Evolutionary conservation across 2,113 vertebrate species (phyloP), one percentile per base, ranked within the genome.

Genomic region (Corythoichthys haematopterus): DNA sequence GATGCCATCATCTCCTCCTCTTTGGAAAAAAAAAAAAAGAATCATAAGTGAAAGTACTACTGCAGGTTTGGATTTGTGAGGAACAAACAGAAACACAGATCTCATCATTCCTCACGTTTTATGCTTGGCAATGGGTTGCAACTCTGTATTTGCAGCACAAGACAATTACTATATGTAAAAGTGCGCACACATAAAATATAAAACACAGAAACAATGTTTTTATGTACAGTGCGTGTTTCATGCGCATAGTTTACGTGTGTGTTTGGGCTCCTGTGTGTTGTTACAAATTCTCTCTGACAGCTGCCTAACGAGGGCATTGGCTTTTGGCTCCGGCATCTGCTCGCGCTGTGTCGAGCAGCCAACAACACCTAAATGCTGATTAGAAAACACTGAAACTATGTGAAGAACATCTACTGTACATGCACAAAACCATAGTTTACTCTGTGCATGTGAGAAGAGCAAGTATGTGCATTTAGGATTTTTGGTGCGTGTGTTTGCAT

Each of bases 201-300:
- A 56, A 40, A 64, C 43, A 72, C 36, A 67, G 45, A 64, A 47
- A 64, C 40, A 40, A 69, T 69, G 50, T n/a, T 61, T 68, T 65
- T 72, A 52, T 38, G 65, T 46, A 14, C 12, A 5, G 40, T 43
- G 20, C 40, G 15, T 48, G 58, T n/a, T 9, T n/a, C 28, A 56
- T 4, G 12, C 13, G 7, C 12, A 2, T 56, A 11, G 4, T 56
- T 36, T 61, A n/a, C 70, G 64, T 76, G 67, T 55, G 50, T 68
- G 57, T 75, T 58, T 79, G 69, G 72, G 80, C 80, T 89, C 80
- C 83, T 73, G 68, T 87, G 84, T 80, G 70, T 71, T 82, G 86
- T 85, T 88, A 91, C 86, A 90, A 90, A 89, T 83, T 77, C 61
- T 72, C 72, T 77, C 76, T 86, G 88, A 91, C 86, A 88, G 84